phyloP scores from a whole-genome alignment of 2,113 vertebrate species.

The Colistium nudipinnis region DNA sequence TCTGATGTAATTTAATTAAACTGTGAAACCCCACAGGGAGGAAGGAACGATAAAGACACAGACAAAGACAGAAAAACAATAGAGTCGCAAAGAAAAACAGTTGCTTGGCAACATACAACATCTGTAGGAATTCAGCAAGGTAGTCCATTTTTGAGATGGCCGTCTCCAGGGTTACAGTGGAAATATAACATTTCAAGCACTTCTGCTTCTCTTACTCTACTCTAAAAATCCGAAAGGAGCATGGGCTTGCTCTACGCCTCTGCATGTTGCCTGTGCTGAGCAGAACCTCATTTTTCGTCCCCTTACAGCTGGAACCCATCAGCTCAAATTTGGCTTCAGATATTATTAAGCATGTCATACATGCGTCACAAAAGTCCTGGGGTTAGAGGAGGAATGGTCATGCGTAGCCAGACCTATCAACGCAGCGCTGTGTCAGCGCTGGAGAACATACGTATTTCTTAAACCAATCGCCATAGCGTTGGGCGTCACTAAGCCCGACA shows the following conservation, averaged over 20 bases:
- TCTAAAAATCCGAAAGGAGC: constrained; percentile 56
- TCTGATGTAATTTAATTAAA: constrained; percentile 78
- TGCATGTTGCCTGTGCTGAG: not conserved
- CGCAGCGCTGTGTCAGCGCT: not conserved
- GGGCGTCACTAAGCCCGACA: not conserved
- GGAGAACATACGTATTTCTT: not conserved
- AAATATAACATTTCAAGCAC: constrained; percentile 68
- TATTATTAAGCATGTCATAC: constrained; percentile 19
- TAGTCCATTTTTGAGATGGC: constrained; percentile 78
- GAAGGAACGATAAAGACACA: constrained; percentile 51
- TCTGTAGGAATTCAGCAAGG: constrained; percentile 80
- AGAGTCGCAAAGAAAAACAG: constrained; percentile 70
- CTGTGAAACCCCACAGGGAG: constrained; percentile 69
- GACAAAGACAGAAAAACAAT: constrained; percentile 58
- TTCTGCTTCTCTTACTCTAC: constrained; percentile 49
- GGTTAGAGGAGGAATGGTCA: constrained; percentile 14
- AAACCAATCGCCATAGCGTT: not conserved
- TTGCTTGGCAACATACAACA: constrained; percentile 86
- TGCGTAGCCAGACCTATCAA: not conserved
- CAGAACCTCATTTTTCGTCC: constrained; percentile 26
- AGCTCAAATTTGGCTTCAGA: constrained; percentile 45
- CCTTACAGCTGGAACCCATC: constrained; percentile 55
- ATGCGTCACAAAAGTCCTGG: constrained; percentile 34
- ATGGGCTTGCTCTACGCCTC: not conserved
- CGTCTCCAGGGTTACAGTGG: constrained; percentile 81